Evolutionary conservation across 2,113 vertebrate genomes (phyloP).

Genomic region (Sapajus apella): DNA sequence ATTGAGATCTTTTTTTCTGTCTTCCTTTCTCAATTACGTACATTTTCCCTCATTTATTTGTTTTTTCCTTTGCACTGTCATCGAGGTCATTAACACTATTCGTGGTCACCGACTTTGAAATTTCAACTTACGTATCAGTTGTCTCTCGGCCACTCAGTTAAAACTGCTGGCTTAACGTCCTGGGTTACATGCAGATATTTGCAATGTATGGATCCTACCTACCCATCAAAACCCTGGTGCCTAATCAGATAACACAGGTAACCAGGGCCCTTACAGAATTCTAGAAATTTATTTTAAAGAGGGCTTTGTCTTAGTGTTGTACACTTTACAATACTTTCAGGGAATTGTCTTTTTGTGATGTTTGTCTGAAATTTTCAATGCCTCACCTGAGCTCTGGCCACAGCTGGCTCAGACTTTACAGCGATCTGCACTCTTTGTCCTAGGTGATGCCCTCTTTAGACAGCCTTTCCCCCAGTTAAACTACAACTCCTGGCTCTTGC

Average conservation of each 20-base stretch:
- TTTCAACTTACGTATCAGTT: neutral
- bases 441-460: neutral
- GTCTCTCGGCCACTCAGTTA: neutral
- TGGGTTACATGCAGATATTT: neutral
- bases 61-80: neutral
- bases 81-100: neutral
- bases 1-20: neutral
- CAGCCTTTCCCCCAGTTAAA: neutral
- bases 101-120: neutral
- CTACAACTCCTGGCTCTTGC: neutral
- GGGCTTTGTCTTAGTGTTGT: neutral
- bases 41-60: neutral
- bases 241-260: neutral
- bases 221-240: neutral
- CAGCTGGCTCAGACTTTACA: rapidly evolving
- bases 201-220: neutral
- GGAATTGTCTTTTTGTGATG: neutral
- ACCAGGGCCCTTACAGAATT: neutral
- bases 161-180: neutral
- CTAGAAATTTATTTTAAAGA: neutral
- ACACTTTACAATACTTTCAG: neutral
- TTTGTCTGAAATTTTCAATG: neutral
- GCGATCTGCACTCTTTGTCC: neutral
- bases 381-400: neutral
- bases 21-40: neutral